Evolutionary conservation across 2,113 vertebrate genomes (phyloP).

Genomic region (Raphicerus campestris): DNA sequence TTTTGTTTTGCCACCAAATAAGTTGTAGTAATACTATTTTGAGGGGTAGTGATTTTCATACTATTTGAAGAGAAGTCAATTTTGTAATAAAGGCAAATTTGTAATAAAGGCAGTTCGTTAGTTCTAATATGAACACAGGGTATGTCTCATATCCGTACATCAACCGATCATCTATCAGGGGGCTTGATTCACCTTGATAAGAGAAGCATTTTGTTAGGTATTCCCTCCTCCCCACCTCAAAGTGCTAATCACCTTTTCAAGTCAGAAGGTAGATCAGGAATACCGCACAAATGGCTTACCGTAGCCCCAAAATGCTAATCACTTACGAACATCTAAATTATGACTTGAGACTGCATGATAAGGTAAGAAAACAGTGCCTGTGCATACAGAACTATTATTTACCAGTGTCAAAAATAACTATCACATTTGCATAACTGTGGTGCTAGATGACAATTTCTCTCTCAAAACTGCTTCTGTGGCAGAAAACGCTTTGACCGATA

Average conservation of each 20-base stretch:
- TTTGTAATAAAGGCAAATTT: background rate
- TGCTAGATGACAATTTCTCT: constrained; percentile 73
- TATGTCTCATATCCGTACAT: background rate
- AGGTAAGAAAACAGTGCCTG: constrained; percentile 73
- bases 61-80: constrained; percentile 36
- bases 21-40: constrained; percentile 43
- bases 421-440: constrained; percentile 75
- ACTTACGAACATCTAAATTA: constrained; percentile 73
- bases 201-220: constrained; percentile 62
- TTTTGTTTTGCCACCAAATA: constrained; percentile 41
- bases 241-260: constrained; percentile 71
- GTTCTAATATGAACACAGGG: background rate
- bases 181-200: constrained; percentile 75
- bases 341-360: constrained; percentile 58
- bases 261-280: constrained; percentile 61
- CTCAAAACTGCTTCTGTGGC: constrained; percentile 73
- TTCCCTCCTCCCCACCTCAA: constrained; percentile 13
- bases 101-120: constrained; percentile 14
- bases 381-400: constrained; percentile 76
- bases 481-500: constrained; percentile 69
- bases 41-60: constrained; percentile 42
- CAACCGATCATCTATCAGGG: constrained; percentile 35
- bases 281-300: constrained; percentile 59
- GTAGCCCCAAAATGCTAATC: constrained; percentile 73
- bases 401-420: constrained; percentile 79